A percentile compares a stretch with the other conserved stretches of the same genome.
phyloP scores from a whole-genome alignment of 2,797 vertebrate species.

The Hydrocynus forskahlii region DNA sequence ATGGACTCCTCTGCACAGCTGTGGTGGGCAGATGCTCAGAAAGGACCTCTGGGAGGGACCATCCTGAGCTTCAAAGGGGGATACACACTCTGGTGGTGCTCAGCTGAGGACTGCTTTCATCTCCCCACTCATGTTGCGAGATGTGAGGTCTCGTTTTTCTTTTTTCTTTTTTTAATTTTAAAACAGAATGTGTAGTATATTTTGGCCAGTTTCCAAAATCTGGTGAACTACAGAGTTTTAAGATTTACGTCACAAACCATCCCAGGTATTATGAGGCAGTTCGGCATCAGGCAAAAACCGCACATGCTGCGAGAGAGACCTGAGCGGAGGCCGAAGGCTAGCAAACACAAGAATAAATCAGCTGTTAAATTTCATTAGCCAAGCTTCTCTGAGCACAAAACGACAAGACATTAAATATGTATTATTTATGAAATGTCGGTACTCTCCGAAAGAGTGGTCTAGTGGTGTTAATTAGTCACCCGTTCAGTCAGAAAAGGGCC shows the following conservation, averaged over 20 bases:
- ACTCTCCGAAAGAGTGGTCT: slow-evolving; percentile 79
- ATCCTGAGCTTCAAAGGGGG: slow-evolving; percentile 48
- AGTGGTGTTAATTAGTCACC: slow-evolving; percentile 86
- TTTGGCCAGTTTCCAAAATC: neutral
- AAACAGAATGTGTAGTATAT: neutral
- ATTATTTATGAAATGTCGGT: slow-evolving; percentile 86
- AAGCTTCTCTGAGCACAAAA: slow-evolving; percentile 85
- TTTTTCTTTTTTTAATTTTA: neutral
- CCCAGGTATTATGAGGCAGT: neutral
- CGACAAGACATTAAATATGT: slow-evolving; percentile 88
- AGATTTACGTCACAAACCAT: neutral
- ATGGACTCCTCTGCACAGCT: slow-evolving; percentile 72
- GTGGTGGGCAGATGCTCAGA: slow-evolving; percentile 76
- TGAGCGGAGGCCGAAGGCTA: slow-evolving; percentile 56
- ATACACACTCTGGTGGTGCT: slow-evolving; percentile 15
- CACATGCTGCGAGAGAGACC: slow-evolving; percentile 53
- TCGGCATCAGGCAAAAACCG: slow-evolving; percentile 44
- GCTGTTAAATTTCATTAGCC: slow-evolving; percentile 90
- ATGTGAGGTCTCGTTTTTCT: neutral
- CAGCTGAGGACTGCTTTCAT: slow-evolving; percentile 44
- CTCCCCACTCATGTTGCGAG: slow-evolving; percentile 8
- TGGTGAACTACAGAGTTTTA: neutral
- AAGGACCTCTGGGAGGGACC: slow-evolving; percentile 46
- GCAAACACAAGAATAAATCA: slow-evolving; percentile 87
- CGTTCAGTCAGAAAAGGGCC: slow-evolving; percentile 83